Evolutionary conservation across 2,797 vertebrate genomes (phyloP).

Genomic region (Pipistrellus nathusii): DNA sequence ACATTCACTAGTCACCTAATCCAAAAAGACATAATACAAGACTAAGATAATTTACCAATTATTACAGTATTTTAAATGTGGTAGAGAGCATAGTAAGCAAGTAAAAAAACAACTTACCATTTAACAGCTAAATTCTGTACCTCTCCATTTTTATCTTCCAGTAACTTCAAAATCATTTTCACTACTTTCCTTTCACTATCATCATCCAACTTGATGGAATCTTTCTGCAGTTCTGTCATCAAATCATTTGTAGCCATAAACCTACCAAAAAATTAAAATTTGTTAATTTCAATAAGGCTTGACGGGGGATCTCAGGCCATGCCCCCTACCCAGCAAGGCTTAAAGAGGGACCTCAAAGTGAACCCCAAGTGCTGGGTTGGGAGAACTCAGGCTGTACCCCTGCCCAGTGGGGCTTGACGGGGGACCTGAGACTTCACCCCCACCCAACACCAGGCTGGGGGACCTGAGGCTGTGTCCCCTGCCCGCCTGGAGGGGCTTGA

Average conservation of each 20-base stretch:
- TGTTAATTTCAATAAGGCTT: background rate
- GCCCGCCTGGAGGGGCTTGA: too few species aligned
- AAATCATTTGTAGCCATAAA: slow-evolving; percentile 99
- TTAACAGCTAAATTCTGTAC: slow-evolving; percentile 99
- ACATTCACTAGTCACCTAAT: background rate
- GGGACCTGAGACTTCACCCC: too few species aligned
- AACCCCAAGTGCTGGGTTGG: too few species aligned
- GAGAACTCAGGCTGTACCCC: too few species aligned
- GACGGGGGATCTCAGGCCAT: too few species aligned
- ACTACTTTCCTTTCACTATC: slow-evolving; percentile 99
- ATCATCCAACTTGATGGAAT: slow-evolving; percentile 99
- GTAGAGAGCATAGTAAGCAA: background rate
- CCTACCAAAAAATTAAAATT: slow-evolving; percentile 86
- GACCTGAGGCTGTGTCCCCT: too few species aligned
- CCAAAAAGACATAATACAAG: background rate
- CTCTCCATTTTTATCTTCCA: slow-evolving; percentile 99
- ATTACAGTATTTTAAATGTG: background rate
- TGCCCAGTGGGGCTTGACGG: too few species aligned
- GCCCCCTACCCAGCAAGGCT: too few species aligned
- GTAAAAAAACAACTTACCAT: slow-evolving; percentile 90
- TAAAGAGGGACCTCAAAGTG: too few species aligned
- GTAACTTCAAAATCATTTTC: slow-evolving; percentile 98
- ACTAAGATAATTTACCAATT: background rate
- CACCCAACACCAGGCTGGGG: too few species aligned
- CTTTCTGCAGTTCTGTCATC: slow-evolving; percentile 99